phyloP scores from a whole-genome alignment of 2,113 vertebrate species.

The Hiodon alosoides region DNA sequence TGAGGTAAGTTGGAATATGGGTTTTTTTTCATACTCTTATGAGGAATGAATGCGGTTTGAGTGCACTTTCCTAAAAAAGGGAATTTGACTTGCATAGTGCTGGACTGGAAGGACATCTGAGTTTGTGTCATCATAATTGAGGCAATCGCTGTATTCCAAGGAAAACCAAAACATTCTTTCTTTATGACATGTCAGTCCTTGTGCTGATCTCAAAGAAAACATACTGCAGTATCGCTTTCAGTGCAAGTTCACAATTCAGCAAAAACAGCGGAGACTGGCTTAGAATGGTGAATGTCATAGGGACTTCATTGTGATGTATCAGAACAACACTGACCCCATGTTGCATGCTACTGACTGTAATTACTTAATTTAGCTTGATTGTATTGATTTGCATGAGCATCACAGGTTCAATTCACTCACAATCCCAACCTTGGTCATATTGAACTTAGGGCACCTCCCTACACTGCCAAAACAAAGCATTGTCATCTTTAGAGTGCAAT shows the following conservation, averaged over 20 bases:
- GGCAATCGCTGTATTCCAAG: constrained; percentile 26
- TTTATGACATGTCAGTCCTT: constrained; percentile 21
- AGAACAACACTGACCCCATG: constrained; percentile 5
- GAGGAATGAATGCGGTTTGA: constrained; percentile 18
- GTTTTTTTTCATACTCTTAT: neutral
- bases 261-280: neutral
- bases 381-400: no score
- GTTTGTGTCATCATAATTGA: constrained; percentile 18
- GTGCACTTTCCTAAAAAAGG: constrained; percentile 3
- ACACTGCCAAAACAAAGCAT: no score
- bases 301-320: neutral
- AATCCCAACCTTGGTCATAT: no score
- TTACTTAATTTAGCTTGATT: constrained; percentile 28
- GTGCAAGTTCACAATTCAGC: constrained; percentile 27
- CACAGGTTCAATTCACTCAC: no score
- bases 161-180: constrained; percentile 39
- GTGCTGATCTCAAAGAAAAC: constrained; percentile 24
- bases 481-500: no score
- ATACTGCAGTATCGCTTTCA: constrained; percentile 31
- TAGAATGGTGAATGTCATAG: neutral
- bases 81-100: neutral
- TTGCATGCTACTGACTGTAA: constrained; percentile 24
- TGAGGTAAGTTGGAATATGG: neutral
- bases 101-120: neutral
- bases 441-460: no score